These are phyloP conservation scores for Pseudococcus viburni DNA, from an alignment of 2,888 invertebrate species.

Conservation along the genomic window DNA sequence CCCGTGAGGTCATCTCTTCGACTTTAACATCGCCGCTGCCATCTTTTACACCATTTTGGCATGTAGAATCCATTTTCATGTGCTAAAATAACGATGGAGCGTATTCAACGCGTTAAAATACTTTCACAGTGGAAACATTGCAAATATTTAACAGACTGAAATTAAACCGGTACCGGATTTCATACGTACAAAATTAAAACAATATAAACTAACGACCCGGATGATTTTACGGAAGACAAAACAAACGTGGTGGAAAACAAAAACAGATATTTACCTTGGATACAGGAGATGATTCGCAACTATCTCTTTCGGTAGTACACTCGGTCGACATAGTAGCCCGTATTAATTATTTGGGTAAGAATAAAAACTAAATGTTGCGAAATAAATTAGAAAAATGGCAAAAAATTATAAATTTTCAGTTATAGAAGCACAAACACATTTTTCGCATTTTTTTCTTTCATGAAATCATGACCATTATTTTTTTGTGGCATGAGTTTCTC, in stretches of 20 bases:
- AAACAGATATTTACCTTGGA: constrained; percentile 51
- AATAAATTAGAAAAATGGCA: neutral
- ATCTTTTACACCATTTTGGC: constrained; percentile 69
- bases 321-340: constrained; percentile 39
- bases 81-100: neutral
- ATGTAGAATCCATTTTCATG: constrained; percentile 62
- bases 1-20: constrained; percentile 98
- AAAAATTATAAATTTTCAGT: constrained; percentile 1
- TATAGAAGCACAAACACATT: neutral
- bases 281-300: constrained; percentile 63
- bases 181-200: neutral
- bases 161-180: neutral
- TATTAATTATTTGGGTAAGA: neutral
- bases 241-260: constrained; percentile 55
- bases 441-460: neutral
- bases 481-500: neutral
- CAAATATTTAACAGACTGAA: neutral
- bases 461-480: constrained; percentile 3
- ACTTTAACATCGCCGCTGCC: constrained; percentile 76
- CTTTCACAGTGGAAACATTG: neutral
- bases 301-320: constrained; percentile 38
- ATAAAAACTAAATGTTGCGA: neutral
- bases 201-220: neutral
- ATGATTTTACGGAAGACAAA: constrained; percentile 7
- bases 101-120: neutral